phyloP scores from a whole-genome alignment of 2,888 invertebrate genomes.

The Metopia argyrocephala region DNA sequence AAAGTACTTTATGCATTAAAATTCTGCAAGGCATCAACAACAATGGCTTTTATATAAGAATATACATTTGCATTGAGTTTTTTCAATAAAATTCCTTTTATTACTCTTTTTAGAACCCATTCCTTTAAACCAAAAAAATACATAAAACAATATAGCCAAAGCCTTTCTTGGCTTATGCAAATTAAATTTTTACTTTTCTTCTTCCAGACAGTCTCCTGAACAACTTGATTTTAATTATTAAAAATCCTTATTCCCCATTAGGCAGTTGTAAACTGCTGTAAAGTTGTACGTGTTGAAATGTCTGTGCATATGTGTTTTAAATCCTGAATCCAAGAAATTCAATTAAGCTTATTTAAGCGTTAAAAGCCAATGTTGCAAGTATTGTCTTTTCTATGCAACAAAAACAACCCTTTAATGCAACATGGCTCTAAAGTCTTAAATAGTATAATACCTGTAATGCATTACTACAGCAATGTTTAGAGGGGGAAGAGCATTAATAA shows the following conservation, averaged over 20 bases:
- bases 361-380: constrained; percentile 77
- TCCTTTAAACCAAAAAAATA: not conserved
- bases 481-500: constrained; percentile 38
- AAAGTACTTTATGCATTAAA: not conserved
- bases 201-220: constrained; percentile 11
- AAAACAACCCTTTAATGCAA: constrained; percentile 50
- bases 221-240: constrained; percentile 74
- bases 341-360: constrained; percentile 79
- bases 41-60: too few relatives aligned
- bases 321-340: constrained; percentile 71
- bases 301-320: constrained; percentile 36
- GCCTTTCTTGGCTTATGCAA: constrained; percentile 35
- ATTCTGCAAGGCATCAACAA: not conserved
- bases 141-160: not conserved
- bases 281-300: not conserved
- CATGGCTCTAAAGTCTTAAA: constrained; percentile 30
- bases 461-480: constrained; percentile 8
- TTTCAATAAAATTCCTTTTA: not conserved
- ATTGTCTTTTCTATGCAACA: constrained; percentile 33
- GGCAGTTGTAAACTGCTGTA: not conserved
- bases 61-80: not conserved
- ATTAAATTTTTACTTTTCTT: constrained; percentile 34
- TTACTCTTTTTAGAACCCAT: not conserved
- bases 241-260: constrained; percentile 52
- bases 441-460: constrained; percentile 49